Evolutionary conservation across 2,888 invertebrate species (phyloP).

Genomic region (Malachius bipustulatus): DNA sequence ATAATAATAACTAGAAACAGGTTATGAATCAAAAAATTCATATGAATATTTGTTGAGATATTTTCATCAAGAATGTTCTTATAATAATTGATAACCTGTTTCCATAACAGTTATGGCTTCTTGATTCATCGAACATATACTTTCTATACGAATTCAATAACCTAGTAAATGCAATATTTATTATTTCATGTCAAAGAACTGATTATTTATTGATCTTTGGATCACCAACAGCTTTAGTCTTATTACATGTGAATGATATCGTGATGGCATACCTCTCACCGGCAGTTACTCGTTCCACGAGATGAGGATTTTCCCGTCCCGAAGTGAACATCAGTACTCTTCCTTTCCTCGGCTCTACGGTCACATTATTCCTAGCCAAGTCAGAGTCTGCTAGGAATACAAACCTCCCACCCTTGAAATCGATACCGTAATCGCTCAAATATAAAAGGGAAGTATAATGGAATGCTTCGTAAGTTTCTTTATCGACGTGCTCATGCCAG

Average conservation of each 20-base stretch:
- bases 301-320: slow-evolving; percentile 74
- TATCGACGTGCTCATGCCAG: slow-evolving; percentile 82
- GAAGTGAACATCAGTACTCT: slow-evolving; percentile 79
- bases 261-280: slow-evolving; percentile 74
- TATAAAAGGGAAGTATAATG: slow-evolving; percentile 79
- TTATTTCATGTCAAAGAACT: too few relatives aligned
- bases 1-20: too few relatives aligned
- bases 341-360: slow-evolving; percentile 65
- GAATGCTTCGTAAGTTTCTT: slow-evolving; percentile 78
- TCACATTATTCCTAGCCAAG: slow-evolving; percentile 39
- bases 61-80: too few relatives aligned
- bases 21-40: too few relatives aligned
- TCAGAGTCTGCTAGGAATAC: slow-evolving; percentile 53
- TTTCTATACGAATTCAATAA: too few relatives aligned
- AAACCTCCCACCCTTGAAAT: slow-evolving; percentile 76
- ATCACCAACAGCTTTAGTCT: slow-evolving; percentile 52
- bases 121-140: too few relatives aligned
- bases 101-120: too few relatives aligned
- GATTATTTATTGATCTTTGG: too few relatives aligned
- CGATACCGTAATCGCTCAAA: slow-evolving; percentile 57
- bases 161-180: too few relatives aligned
- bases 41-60: too few relatives aligned
- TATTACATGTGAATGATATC: slow-evolving; percentile 76
- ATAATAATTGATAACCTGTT: too few relatives aligned
- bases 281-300: slow-evolving; percentile 63